Evolutionary conservation across 1,140 invertebrate genomes (phyloP).

Genomic region (Leptinotarsa undecemlineata): DNA sequence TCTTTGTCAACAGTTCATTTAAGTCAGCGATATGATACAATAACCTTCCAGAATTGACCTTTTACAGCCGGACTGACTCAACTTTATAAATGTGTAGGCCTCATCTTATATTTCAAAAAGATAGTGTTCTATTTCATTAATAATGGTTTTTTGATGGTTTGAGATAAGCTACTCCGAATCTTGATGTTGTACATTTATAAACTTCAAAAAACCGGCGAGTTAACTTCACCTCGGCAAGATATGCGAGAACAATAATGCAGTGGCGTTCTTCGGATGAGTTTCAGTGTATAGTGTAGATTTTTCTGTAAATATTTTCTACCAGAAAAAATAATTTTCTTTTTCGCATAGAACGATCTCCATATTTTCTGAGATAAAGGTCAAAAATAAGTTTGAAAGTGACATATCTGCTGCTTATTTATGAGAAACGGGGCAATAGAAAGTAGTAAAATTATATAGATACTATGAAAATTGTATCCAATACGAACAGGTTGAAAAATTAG

Average conservation of each 20-base stretch:
- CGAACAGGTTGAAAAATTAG: too few relatives aligned
- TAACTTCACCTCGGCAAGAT: background rate
- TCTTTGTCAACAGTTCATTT: too few relatives aligned
- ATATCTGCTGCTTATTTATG: too few relatives aligned
- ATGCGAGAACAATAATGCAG: background rate
- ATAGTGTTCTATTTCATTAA: conserved; percentile 6
- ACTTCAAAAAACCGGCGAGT: conserved; percentile 4
- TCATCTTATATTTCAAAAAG: conserved; percentile 1
- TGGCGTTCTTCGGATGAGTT: background rate
- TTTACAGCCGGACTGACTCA: background rate
- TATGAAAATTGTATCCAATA: too few relatives aligned
- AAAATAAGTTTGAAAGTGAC: too few relatives aligned
- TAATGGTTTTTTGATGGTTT: conserved; percentile 5
- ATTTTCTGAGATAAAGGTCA: too few relatives aligned
- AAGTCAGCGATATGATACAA: too few relatives aligned
- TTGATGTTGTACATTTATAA: conserved; percentile 8
- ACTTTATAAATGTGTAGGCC: conserved; percentile 3
- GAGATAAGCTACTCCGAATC: conserved; percentile 5
- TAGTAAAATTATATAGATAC: too few relatives aligned
- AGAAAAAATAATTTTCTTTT: too few relatives aligned
- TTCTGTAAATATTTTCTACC: too few relatives aligned
- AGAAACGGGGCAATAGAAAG: too few relatives aligned
- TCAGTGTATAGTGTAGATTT: background rate
- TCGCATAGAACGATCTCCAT: too few relatives aligned
- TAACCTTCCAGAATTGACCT: background rate